These are phyloP conservation scores for Tuberolachnus salignus DNA, from an alignment of 2,888 invertebrate species.

Conservation along the genomic window DNA sequence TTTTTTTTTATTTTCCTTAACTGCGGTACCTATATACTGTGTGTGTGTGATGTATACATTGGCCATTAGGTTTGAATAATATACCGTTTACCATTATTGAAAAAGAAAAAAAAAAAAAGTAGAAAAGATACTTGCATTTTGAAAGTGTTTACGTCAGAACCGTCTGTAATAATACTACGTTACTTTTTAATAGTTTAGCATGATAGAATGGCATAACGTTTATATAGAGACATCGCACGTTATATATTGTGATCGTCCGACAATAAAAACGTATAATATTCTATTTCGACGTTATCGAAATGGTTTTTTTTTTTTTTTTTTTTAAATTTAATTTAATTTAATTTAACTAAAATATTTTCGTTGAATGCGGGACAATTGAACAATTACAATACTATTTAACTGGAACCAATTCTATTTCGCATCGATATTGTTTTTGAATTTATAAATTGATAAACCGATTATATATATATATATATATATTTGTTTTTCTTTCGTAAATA, in stretches of 20 bases:
- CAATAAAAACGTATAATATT: slow-evolving; percentile 3
- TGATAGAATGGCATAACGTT: background rate
- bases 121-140: background rate
- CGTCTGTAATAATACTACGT: background rate
- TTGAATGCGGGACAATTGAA: no score
- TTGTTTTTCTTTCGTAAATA: no score
- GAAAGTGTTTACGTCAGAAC: background rate
- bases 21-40: background rate
- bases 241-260: slow-evolving; percentile 4
- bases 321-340: no score
- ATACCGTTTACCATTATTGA: background rate
- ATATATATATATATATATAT: no score
- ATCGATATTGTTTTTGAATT: no score
- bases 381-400: no score
- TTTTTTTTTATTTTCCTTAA: slow-evolving; percentile 4
- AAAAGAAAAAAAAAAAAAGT: no score
- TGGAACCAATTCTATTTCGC: no score
- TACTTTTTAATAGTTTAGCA: no score
- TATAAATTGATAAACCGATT: no score
- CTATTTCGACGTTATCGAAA: slow-evolving; percentile 1
- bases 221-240: background rate
- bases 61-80: background rate
- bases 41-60: background rate
- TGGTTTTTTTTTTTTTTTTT: slow-evolving; percentile 25
- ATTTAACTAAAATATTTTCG: no score